Evolutionary conservation across 30 jellyfish, hydroid and myxozoan species (phyloP), one percentile per base, ranked within the genome.

Genomic region (Aurelia aurita): DNA sequence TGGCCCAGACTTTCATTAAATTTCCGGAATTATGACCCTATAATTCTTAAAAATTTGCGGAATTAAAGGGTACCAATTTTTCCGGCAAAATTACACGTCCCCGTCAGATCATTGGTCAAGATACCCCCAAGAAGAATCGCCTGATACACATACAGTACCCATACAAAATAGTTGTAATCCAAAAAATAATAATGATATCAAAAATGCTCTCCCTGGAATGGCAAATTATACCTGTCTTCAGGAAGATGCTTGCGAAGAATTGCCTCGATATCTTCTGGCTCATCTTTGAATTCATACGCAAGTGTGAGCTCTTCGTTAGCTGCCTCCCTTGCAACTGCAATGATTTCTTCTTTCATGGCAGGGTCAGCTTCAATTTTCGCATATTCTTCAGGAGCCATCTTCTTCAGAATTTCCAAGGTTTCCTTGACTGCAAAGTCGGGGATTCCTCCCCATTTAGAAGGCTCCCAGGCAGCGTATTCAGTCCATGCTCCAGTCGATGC

Each of bases 301-400:
- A 55, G 67, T 15, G 11, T 55, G 29, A 55, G 2, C 14, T 55
- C 28, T 15, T 55, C 67, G 29, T 15, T 22, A 10, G 67, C 67
- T 55, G 29, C 67, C 28, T 55, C 67, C 28, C 11, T 55, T n/a
- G 67, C 25, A 9, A 25, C 67, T 22, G 25, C 28, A 22, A 55
- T 55, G 13, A 55, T 23, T n/a, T n/a, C 67, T 22, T 22, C 67
- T 55, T 55, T 55, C 28, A 0, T 55, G 14, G 67, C 25, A 13
- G 67, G 67, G 2, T 55, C 67, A 22, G 67, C 67, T 55, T 55
- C 67, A 7, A 55, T 23, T 11, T 55, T 23, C 28, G 67, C 67
- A 55, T 55, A 55, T 22, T 55, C 67, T 9, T 23, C 4, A 5
- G 67, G 67, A 13, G 67, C 67, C 25, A 18, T 55, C 14, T n/a